Conservation (phyloP, 1,140 invertebrate genomes). For the Tachypleus tridentatus region DNA sequence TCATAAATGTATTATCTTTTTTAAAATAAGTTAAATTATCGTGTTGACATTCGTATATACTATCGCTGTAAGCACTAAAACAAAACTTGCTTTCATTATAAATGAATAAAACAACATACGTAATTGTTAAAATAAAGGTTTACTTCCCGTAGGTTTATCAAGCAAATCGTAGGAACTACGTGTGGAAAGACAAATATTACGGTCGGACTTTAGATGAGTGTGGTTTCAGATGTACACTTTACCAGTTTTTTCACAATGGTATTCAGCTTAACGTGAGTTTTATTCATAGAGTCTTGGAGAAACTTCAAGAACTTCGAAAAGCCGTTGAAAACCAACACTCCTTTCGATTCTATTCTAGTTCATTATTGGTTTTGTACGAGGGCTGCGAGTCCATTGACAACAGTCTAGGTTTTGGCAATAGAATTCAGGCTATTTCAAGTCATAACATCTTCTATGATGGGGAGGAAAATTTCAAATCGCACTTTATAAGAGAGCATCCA, state of each 20-base stretch:
- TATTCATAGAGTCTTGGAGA: constrained; percentile 58
- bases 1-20: no score
- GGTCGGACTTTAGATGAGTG: constrained; percentile 67
- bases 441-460: no score
- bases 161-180: constrained; percentile 43
- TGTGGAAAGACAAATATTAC: constrained; percentile 89
- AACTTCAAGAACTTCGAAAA: constrained; percentile 55
- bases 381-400: constrained; percentile 34
- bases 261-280: constrained; percentile 53
- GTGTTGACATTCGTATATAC: no score
- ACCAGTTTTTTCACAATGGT: constrained; percentile 76
- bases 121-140: no score
- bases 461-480: no score
- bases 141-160: constrained; percentile 34
- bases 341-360: constrained; percentile 90
- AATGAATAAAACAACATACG: no score
- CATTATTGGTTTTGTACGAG: constrained; percentile 82
- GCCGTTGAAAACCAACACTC: constrained; percentile 73
- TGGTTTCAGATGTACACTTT: constrained; percentile 67
- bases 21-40: no score
- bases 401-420: no score
- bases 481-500: no score
- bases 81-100: no score
- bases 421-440: no score
- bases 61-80: no score